Evolutionary conservation across 2,888 invertebrate genomes (phyloP).

Genomic region (Coremacera marginata): DNA sequence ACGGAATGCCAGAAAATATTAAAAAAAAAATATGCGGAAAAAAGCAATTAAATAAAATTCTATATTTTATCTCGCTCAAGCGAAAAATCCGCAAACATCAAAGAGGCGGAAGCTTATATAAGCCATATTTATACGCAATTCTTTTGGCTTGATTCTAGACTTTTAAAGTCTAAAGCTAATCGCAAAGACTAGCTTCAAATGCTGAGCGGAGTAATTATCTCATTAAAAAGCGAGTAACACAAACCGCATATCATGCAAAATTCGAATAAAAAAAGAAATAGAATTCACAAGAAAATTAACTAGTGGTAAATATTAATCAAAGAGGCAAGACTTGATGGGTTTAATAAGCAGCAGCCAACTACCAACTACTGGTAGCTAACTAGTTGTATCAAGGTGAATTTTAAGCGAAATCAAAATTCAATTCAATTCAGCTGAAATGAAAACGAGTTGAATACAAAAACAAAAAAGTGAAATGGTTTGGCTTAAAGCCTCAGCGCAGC

Average conservation of each 20-base stretch:
- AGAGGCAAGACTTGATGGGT: not conserved
- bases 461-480: slow-evolving; percentile 10
- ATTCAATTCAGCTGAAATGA: not conserved
- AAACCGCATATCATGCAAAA: slow-evolving; percentile 16
- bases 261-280: not conserved
- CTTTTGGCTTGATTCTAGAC: too few relatives aligned
- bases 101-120: not conserved
- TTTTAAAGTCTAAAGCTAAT: too few relatives aligned
- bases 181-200: too few relatives aligned
- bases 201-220: not conserved
- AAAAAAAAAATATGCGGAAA: not conserved
- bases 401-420: not conserved
- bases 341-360: not conserved
- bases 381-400: not conserved
- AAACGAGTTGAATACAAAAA: not conserved
- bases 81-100: not conserved
- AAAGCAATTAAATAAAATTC: not conserved
- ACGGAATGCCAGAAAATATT: not conserved
- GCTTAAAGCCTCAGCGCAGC: not conserved
- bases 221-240: not conserved
- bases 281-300: not conserved
- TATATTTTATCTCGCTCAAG: not conserved
- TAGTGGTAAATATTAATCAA: not conserved
- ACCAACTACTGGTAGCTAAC: not conserved
- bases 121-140: too few relatives aligned